Base-by-base conservation (phyloP, 2,797 vertebrate species). In the Cercopithecus diana region DNA sequence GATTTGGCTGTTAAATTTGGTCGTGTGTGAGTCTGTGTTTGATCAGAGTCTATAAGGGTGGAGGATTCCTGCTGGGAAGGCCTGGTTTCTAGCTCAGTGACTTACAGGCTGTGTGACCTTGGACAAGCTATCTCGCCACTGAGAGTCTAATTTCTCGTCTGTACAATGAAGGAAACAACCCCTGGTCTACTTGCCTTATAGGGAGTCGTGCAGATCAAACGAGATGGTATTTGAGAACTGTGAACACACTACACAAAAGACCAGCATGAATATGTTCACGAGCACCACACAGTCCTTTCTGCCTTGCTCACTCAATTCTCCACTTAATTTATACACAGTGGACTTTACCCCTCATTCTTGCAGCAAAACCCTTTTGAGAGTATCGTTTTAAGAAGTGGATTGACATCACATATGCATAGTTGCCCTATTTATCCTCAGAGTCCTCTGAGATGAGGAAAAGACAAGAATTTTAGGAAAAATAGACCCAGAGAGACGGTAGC, bases 1-100 rank as follows among this genome's bases (percentile, higher is more conserved):
- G 90, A 80, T 58, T 55, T 90, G 85, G n/a, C 28, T 82, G 64
- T 95, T 83, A 86, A 73, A 82, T 75, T 75, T 88, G 85, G 58
- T 39, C 67, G 45, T 20, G 8, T 8, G 43, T 58, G 81, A 92
- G 84, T 70, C 5, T 95, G 72, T 67, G 70, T 95, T 96, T 88
- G 73, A 58, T 88, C 20, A 19, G 76, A 64, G 61, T 14, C 26
- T 86, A 5, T 1, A 22, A 58, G 72, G 64, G 41, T 55, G 64
- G 76, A 72, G 28, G 57, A 64, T 70, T 61, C 30, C 67, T 73
- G 36, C 24, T 41, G 43, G 41, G 76, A 91, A 43, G 73, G 24
- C 24, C 77, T 80, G 76, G n/a, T 26, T 58, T 87, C 83, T 57
- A 77, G n/a, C 76, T 87, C 79, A 41, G 90, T 72, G 90, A 93